These are phyloP conservation scores for Parauchenoglanis ngamensis DNA, from an alignment of 2,797 vertebrate species.

Conservation along the genomic window DNA sequence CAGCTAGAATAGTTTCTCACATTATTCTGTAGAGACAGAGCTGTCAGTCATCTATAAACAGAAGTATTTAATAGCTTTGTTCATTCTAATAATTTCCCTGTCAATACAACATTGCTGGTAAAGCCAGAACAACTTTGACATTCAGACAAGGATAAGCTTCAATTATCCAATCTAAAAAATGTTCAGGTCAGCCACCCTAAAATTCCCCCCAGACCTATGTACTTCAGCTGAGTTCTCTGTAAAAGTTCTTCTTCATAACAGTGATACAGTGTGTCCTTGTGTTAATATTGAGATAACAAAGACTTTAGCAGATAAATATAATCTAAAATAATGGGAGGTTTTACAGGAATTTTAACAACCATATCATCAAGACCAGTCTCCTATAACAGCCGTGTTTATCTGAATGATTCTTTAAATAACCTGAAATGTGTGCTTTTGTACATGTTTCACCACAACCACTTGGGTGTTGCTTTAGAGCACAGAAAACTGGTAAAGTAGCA, in stretches of 20 bases:
- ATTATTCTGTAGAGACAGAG: background rate
- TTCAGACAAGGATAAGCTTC: slow-evolving; percentile 26
- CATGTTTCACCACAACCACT: too few species aligned
- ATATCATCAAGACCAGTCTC: background rate
- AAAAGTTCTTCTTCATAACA: slow-evolving; percentile 20
- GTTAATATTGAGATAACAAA: slow-evolving; percentile 17
- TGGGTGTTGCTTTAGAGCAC: background rate
- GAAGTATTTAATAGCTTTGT: slow-evolving; percentile 26
- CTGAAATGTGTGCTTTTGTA: background rate
- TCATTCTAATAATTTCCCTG: slow-evolving; percentile 13
- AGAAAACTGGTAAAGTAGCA: background rate
- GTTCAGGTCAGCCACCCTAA: slow-evolving; percentile 3
- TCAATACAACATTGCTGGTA: slow-evolving; percentile 8
- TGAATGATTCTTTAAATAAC: background rate
- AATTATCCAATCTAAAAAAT: slow-evolving; percentile 1
- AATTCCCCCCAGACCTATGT: background rate
- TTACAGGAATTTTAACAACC: background rate
- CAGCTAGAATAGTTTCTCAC: slow-evolving; percentile 21
- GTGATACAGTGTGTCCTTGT: slow-evolving; percentile 17
- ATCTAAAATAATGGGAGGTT: background rate
- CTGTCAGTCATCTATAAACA: slow-evolving; percentile 22
- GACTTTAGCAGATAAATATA: background rate
- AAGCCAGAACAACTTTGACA: background rate
- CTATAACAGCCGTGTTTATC: too few species aligned
- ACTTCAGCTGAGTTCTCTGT: background rate